Base-by-base conservation (phyloP, 2,797 vertebrate species). In the Anguilla anguilla region DNA sequence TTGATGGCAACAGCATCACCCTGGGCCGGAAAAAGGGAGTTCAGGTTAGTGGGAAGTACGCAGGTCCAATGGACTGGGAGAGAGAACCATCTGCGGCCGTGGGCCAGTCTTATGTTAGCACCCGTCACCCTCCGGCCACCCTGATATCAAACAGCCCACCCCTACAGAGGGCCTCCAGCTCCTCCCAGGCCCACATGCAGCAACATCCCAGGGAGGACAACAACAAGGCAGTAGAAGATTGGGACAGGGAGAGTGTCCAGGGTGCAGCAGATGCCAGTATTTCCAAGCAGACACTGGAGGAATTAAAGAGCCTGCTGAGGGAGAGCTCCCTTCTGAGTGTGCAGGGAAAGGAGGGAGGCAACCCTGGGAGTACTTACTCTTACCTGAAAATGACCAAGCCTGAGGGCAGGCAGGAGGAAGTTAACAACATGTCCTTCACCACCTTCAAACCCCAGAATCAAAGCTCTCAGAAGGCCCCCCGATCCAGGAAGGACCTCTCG, bases 1-100 rank as follows among this genome's bases (percentile, higher is more conserved):
- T 95, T 51, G 97, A 98, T 91, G 97, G 96, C 89, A 95, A 94
- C 88, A 92, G 91, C 90, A 93, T 96, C 94, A 97, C 96, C 92
- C 88, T 96, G 88, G 93, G 91, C 92, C 95, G 91, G 92, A 96
- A 93, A 92, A 97, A 97, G 88, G 96, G 93, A 84, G 95, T 96
- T 88, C 96, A 94, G 92, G 91, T 94, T 89, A 95, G 91, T 64
- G 94, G 94, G 55, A 95, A 92, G 83, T 89, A 89, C 2, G 13
- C 67, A 39, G 89, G 91, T 64, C 90, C 95, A 51, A 88, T 93
- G 91, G 95, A 96, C 88, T 93, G 92, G 93, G 93, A 94, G 86
- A 94, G 94, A 83, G 94, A 95, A 72, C 93, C 93, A 3, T 28
- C 2, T 86, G 57, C 89, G 39, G 89, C 94, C 87, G 92, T 95